phyloP scores from a whole-genome alignment of 1,140 invertebrate species.

The Neotoxoptera formosana region DNA sequence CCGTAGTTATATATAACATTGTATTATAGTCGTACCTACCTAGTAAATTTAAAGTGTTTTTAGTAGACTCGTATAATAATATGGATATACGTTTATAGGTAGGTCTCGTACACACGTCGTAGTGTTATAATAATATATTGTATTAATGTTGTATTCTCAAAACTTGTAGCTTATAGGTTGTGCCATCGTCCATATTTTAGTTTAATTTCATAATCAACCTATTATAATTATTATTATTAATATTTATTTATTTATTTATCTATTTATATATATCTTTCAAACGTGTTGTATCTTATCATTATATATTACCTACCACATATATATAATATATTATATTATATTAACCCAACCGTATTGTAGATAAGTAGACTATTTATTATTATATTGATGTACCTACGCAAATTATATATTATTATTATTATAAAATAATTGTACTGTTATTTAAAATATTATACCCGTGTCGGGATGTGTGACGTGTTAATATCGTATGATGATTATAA shows the following conservation, averaged over 20 bases:
- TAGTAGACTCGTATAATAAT: background rate
- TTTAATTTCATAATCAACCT: conserved; percentile 31
- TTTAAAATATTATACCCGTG: background rate
- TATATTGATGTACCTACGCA: background rate
- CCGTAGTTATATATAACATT: background rate
- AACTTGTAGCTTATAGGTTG: conserved; percentile 32
- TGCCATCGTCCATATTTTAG: conserved; percentile 32
- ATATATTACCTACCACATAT: background rate
- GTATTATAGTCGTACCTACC: background rate
- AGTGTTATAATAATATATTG: background rate
- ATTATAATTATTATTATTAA: background rate
- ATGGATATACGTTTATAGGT: background rate
- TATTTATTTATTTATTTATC: conserved; percentile 7
- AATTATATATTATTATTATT: background rate
- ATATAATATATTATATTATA: background rate
- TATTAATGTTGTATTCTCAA: background rate
- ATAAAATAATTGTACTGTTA: background rate
- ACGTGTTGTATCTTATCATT: background rate
- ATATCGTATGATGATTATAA: background rate
- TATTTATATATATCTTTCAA: background rate
- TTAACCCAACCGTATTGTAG: background rate
- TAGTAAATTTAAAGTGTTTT: background rate
- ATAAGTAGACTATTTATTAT: background rate
- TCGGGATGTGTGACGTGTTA: background rate
- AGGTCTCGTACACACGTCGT: background rate